phyloP scores from a whole-genome alignment of 2,797 vertebrate genomes.

The Acanthiza pusilla region DNA sequence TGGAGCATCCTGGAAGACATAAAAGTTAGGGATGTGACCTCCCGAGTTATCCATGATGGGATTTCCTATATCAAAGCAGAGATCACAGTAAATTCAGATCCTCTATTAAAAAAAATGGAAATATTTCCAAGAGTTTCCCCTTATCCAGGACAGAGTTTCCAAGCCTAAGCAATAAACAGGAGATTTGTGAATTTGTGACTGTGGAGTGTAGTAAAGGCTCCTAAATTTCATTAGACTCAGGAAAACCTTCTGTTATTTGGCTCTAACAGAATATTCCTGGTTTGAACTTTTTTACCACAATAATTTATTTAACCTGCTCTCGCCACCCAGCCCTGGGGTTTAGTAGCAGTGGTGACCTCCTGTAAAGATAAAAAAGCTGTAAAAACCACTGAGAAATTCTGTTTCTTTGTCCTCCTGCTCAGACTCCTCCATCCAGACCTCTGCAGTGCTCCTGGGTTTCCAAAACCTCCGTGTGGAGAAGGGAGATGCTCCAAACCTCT shows the following conservation, averaged over 20 bases:
- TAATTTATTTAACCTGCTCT: not conserved
- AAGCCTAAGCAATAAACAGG: not conserved
- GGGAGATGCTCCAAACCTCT: not conserved
- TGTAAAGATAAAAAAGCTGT: not conserved
- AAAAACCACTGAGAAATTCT: not conserved
- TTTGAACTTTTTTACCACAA: not conserved
- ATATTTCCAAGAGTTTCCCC: not conserved
- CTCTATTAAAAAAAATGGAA: not conserved
- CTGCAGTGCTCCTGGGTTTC: not conserved
- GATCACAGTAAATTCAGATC: constrained; percentile 11
- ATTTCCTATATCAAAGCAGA: constrained; percentile 42
- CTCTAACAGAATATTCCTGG: not conserved
- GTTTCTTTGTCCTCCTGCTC: not conserved
- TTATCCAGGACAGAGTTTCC: not conserved
- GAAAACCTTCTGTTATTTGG: not conserved
- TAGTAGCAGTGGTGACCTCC: not conserved
- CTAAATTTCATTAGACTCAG: not conserved
- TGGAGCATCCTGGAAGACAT: not conserved
- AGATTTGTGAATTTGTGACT: not conserved
- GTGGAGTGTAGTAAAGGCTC: not conserved
- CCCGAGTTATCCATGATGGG: not conserved
- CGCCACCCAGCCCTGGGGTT: not conserved
- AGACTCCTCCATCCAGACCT: not conserved
- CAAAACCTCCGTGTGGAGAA: not conserved
- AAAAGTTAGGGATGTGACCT: not conserved